A percentile compares a stretch with the other conserved stretches of the same genome.
Conservation (phyloP, 2,888 invertebrate genomes). For the Choreutis nemorana region DNA sequence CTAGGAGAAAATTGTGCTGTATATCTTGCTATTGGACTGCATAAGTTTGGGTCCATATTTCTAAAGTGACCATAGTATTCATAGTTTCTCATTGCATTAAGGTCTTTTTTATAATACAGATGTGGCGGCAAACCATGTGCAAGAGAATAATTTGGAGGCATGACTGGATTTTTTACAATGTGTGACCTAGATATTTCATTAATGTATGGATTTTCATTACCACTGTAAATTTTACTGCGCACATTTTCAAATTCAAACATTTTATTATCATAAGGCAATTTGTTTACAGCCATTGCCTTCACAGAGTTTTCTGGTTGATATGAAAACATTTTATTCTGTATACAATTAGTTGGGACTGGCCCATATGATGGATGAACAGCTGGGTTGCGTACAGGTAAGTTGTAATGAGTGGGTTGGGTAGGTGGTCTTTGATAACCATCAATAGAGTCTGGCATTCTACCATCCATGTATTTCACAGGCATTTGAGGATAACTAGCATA, state of each 20-base stretch:
- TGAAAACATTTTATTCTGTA: slow-evolving; percentile 40
- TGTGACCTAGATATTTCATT: slow-evolving; percentile 37
- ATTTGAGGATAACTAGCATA: slow-evolving; percentile 39
- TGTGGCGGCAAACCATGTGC: slow-evolving; percentile 30
- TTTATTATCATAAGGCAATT: slow-evolving; percentile 37
- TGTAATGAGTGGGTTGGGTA: slow-evolving; percentile 33
- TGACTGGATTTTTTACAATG: slow-evolving; percentile 32
- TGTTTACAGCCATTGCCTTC: slow-evolving; percentile 32
- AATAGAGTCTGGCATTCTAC: slow-evolving; percentile 34
- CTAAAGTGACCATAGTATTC: slow-evolving; percentile 39
- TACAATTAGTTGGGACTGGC: slow-evolving; percentile 29
- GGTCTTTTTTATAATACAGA: slow-evolving; percentile 43
- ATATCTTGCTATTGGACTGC: slow-evolving; percentile 32
- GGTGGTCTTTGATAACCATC: slow-evolving; percentile 44
- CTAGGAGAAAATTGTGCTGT: slow-evolving; percentile 50
- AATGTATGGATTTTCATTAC: slow-evolving; percentile 34
- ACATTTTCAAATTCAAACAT: slow-evolving; percentile 37
- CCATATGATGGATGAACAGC: slow-evolving; percentile 41
- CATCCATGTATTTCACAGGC: slow-evolving; percentile 44
- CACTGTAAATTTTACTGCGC: slow-evolving; percentile 30
- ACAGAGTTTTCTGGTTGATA: slow-evolving; percentile 30
- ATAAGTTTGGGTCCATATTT: slow-evolving; percentile 34
- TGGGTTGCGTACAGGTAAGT: slow-evolving; percentile 37
- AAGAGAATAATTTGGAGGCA: slow-evolving; percentile 35
- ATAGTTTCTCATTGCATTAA: slow-evolving; percentile 29